Percentiles rank a stretch among this genome's conserved stretches.
Evolutionary conservation across 2,797 vertebrate species (phyloP).

Genomic region (Peromyscus aztecus): DNA sequence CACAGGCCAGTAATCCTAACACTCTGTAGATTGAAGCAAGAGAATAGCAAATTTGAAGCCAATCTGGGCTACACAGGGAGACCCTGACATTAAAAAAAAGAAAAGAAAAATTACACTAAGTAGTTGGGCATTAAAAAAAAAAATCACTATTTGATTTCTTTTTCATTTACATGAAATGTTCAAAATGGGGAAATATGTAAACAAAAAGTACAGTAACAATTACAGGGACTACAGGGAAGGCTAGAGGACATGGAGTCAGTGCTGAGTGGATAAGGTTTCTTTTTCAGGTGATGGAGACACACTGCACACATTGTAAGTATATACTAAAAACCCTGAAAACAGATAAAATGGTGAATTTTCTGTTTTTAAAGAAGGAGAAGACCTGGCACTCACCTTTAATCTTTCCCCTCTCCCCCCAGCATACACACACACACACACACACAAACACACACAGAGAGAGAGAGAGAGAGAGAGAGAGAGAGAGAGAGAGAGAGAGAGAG

Average conservation of each 20-base stretch:
- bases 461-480: too few relatives aligned
- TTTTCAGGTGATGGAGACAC: background rate
- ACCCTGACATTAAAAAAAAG: background rate
- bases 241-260: background rate
- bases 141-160: background rate
- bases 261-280: background rate
- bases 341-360: background rate
- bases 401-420: too few relatives aligned
- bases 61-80: background rate
- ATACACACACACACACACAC: background rate
- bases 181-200: background rate
- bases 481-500: too few relatives aligned
- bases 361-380: background rate
- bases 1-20: background rate
- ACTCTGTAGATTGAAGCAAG: too few relatives aligned
- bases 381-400: background rate
- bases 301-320: background rate
- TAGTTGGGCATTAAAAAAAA: background rate
- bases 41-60: background rate
- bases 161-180: constrained; percentile 17
- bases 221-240: background rate
- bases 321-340: background rate
- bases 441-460: too few relatives aligned
- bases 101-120: background rate
- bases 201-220: background rate